phyloP scores from a whole-genome alignment of 2,888 invertebrate genomes.

The Brachypalpus laphriformis region DNA sequence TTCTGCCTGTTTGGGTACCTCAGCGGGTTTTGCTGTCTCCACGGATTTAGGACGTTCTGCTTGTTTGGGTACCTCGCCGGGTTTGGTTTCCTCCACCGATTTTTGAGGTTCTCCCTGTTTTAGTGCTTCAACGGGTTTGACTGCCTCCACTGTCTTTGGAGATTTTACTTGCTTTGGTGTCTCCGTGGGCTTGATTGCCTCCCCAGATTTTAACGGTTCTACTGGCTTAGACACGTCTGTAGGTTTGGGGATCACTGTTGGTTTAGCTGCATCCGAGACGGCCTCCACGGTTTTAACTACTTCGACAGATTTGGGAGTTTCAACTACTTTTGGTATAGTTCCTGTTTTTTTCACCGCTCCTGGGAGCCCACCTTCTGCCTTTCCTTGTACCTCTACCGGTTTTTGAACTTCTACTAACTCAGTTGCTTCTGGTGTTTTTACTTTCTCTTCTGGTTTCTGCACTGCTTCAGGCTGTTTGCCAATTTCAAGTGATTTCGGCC shows the following conservation, averaged over 20 bases:
- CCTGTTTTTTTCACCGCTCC: constrained; percentile 30
- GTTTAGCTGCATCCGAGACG: neutral
- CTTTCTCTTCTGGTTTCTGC: constrained; percentile 5
- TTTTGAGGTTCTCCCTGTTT: constrained; percentile 68
- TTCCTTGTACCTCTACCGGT: neutral
- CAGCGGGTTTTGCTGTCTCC: constrained; percentile 77
- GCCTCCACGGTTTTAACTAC: constrained; percentile 85
- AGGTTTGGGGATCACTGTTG: neutral
- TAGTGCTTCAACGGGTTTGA: neutral
- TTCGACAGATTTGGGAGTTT: constrained; percentile 88
- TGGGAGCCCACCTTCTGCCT: neutral
- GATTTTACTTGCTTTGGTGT: neutral
- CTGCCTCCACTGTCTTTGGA: neutral
- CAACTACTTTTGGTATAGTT: constrained; percentile 31
- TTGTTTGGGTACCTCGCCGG: neutral
- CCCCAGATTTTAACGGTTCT: constrained; percentile 2
- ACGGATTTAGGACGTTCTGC: neutral
- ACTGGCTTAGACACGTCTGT: neutral
- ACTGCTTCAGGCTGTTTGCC: constrained; percentile 38
- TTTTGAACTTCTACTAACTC: constrained; percentile 22
- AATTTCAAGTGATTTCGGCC: constrained; percentile 39
- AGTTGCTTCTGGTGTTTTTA: constrained; percentile 19
- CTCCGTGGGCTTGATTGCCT: neutral
- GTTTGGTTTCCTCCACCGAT: constrained; percentile 82
- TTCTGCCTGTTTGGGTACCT: constrained; percentile 80